phyloP scores from a whole-genome alignment of 2,113 vertebrate genomes.

The Prolemur simus region DNA sequence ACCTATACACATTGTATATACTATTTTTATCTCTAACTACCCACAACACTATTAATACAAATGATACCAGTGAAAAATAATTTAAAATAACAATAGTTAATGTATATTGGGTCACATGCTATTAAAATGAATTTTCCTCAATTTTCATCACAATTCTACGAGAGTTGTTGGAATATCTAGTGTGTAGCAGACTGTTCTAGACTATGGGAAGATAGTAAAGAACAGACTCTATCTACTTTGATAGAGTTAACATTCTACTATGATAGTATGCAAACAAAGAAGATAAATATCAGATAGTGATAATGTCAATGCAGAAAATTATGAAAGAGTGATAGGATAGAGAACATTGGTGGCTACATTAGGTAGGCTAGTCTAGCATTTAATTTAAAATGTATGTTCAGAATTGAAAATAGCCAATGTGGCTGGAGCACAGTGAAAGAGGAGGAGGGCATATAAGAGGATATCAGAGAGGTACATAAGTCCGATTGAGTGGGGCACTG shows the following conservation, averaged over 20 bases:
- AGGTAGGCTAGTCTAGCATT: not conserved
- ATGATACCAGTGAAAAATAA: not conserved
- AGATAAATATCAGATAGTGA: not conserved
- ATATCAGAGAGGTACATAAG: not conserved
- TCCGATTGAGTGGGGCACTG: not conserved
- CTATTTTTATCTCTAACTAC: not conserved
- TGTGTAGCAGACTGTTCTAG: not conserved
- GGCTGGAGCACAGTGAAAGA: not conserved
- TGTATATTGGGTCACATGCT: not conserved
- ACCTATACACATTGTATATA: not conserved
- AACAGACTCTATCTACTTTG: not conserved
- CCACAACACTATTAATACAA: not conserved
- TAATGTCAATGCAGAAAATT: not conserved
- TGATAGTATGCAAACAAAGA: not conserved
- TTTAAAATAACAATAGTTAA: not conserved
- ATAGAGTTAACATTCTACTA: not conserved
- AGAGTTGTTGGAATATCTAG: not conserved
- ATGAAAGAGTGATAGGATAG: not conserved
- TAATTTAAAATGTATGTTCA: not conserved
- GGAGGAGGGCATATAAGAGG: not conserved
- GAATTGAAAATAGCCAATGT: not conserved
- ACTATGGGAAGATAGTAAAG: not conserved
- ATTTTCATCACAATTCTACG: not conserved
- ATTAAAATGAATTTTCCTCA: not conserved
- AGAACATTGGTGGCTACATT: not conserved